Conservation (phyloP, 2,113 vertebrate genomes). For the Typhlomys cinereus region DNA sequence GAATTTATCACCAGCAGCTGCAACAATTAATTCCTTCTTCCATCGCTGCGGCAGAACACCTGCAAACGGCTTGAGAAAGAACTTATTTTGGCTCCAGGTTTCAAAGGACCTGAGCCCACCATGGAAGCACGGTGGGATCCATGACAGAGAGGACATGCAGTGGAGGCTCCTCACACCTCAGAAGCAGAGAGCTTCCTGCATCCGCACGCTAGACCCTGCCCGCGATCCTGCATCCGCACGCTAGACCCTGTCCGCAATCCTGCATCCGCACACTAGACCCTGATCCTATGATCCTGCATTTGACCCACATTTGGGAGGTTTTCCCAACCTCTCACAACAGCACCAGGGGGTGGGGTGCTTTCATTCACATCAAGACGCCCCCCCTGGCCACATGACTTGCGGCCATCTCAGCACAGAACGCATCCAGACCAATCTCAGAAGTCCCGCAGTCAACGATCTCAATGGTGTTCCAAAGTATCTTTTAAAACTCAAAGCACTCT, state of each 20-base stretch:
- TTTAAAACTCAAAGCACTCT: not conserved
- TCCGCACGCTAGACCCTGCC: too few relatives aligned
- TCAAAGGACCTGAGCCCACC: not conserved
- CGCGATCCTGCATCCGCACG: not conserved
- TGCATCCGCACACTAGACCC: not conserved
- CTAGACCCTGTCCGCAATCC: not conserved
- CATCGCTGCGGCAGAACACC: not conserved
- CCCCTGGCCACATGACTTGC: not conserved
- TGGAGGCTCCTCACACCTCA: not conserved
- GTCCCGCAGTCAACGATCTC: not conserved
- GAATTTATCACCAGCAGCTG: too few relatives aligned
- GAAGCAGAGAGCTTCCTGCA: too few relatives aligned
- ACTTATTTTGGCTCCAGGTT: not conserved
- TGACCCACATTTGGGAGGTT: not conserved
- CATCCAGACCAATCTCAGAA: not conserved
- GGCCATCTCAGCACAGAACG: not conserved
- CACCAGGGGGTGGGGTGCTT: too few relatives aligned
- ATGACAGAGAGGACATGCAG: not conserved
- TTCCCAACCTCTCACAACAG: not conserved
- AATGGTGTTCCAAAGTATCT: not conserved
- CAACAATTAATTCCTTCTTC: not conserved
- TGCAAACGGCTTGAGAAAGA: not conserved
- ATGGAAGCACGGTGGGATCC: not conserved
- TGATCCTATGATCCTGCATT: too few relatives aligned
- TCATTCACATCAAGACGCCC: too few relatives aligned